Conservation (phyloP, 2,797 vertebrate genomes). For the Staurois parvus region DNA sequence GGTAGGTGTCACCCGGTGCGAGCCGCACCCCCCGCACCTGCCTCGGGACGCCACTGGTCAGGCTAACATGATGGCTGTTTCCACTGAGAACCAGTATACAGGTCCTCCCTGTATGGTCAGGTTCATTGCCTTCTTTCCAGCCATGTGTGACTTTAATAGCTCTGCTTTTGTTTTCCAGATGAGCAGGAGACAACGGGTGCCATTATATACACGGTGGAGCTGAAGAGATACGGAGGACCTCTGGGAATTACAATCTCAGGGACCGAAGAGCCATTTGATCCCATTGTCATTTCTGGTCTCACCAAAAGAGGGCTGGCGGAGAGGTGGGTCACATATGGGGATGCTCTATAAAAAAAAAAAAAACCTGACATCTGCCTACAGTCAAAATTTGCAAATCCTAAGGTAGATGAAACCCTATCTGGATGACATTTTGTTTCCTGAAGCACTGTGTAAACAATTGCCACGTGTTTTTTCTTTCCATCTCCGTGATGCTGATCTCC, state of each 20-base stretch:
- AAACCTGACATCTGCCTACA: background rate
- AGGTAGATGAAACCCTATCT: background rate
- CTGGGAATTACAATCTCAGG: constrained; percentile 98
- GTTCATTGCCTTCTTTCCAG: no score
- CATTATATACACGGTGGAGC: constrained; percentile 96
- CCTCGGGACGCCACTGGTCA: no score
- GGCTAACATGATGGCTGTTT: no score
- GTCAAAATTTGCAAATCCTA: no score
- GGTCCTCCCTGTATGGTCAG: no score
- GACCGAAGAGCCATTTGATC: constrained; percentile 97
- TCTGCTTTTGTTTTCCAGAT: constrained; percentile 75
- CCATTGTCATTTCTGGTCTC: constrained; percentile 93
- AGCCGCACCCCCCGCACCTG: no score
- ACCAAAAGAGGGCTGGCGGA: constrained; percentile 95
- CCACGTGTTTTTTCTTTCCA: no score
- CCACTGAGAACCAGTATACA: no score
- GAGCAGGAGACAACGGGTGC: constrained; percentile 96
- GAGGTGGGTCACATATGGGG: constrained; percentile 77
- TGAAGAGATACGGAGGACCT: constrained; percentile 94
- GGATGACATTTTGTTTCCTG: no score
- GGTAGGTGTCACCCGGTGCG: no score
- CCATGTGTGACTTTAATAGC: background rate
- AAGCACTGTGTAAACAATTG: no score
- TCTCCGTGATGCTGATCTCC: no score
- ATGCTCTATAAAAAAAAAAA: background rate